These are phyloP conservation scores for Sebastiscus tertius DNA, from an alignment of 2,797 vertebrate species.

Conservation along the genomic window DNA sequence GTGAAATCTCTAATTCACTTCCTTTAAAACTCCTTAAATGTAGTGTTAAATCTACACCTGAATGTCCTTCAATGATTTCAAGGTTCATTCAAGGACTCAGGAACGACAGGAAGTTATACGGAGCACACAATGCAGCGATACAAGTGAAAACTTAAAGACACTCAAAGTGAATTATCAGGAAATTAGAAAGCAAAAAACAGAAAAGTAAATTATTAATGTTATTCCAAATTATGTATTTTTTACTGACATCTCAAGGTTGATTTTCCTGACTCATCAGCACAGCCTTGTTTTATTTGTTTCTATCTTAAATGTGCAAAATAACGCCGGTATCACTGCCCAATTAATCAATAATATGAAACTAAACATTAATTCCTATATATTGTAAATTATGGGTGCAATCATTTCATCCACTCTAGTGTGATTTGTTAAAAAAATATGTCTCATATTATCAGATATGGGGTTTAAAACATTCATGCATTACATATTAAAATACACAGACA, in stretches of 20 bases:
- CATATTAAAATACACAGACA: not conserved
- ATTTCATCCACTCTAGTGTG: not conserved
- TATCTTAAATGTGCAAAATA: not conserved
- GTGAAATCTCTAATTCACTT: not conserved
- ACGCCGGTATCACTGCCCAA: not conserved
- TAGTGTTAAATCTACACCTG: not conserved
- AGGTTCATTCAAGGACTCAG: not conserved
- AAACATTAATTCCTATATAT: not conserved
- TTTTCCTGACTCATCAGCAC: not conserved
- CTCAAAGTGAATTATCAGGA: too few relatives aligned
- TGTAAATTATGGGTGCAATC: not conserved
- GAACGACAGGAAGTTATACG: constrained; percentile 18
- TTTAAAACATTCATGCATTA: not conserved
- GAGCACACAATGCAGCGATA: not conserved
- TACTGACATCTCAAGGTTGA: too few relatives aligned
- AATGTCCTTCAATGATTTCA: not conserved
- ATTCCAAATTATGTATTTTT: too few relatives aligned
- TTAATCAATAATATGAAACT: not conserved
- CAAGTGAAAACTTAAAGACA: accelerated
- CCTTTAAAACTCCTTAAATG: not conserved
- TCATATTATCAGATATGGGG: not conserved
- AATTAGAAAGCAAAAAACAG: not conserved
- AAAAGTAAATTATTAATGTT: too few relatives aligned
- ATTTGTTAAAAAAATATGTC: not conserved
- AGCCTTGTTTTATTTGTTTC: not conserved